Evolutionary conservation across 2,888 invertebrate species (phyloP).

Genomic region (Icerya purchasi): DNA sequence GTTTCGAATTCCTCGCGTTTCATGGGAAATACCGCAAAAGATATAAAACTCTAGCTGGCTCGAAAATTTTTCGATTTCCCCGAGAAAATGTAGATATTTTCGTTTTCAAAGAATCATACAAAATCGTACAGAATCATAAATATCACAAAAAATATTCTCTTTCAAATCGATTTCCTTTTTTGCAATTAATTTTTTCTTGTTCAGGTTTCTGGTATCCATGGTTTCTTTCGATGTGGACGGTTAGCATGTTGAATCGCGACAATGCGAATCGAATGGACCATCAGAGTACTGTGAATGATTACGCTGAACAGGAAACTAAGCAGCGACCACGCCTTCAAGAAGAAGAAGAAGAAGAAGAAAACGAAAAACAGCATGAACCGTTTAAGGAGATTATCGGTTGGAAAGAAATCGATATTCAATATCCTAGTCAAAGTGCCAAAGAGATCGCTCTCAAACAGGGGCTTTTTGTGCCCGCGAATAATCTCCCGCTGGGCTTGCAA

Average conservation of each 20-base stretch:
- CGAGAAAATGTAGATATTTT: no score
- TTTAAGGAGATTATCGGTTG: conserved; percentile 38
- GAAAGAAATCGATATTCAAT: conserved; percentile 52
- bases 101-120: no score
- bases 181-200: conserved; percentile 9
- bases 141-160: no score
- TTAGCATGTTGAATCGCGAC: conserved; percentile 19
- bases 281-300: conserved; percentile 4
- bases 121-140: no score
- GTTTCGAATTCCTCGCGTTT: no score
- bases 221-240: conserved; percentile 26
- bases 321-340: neutral
- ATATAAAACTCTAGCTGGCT: no score
- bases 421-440: conserved; percentile 35
- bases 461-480: conserved; percentile 45
- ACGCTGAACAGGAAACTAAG: conserved; percentile 3
- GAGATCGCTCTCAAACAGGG: conserved; percentile 35
- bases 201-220: conserved; percentile 26
- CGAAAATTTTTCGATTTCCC: no score
- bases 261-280: neutral
- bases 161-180: no score
- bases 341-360: neutral
- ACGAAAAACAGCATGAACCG: conserved; percentile 9
- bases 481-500: conserved; percentile 51
- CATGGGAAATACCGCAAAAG: no score